Evolutionary conservation across 1,140 invertebrate genomes (phyloP).

Genomic region (Ephestia elutella): DNA sequence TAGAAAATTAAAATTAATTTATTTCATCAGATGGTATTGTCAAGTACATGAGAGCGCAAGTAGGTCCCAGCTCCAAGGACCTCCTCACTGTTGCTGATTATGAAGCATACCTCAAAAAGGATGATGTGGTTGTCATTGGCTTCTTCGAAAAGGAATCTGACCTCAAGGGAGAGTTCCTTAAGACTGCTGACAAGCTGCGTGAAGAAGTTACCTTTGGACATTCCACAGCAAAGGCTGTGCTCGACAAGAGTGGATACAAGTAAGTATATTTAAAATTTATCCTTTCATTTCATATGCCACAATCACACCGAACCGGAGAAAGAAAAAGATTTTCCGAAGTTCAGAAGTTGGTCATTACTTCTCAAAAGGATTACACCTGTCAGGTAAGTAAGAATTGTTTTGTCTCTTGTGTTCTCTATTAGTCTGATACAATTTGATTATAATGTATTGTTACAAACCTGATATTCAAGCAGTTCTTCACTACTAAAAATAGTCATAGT

Average conservation of each 20-base stretch:
- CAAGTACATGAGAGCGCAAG: conserved; percentile 96
- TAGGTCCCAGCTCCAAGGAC: conserved; percentile 95
- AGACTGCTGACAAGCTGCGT: conserved; percentile 92
- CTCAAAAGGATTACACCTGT: too few species aligned
- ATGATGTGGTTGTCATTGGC: conserved; percentile 90
- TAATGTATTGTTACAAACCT: too few species aligned
- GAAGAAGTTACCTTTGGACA: conserved; percentile 94
- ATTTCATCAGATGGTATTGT: conserved; percentile 86
- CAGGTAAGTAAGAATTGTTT: too few species aligned
- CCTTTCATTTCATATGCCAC: background rate
- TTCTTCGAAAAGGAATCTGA: conserved; percentile 88
- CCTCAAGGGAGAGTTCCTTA: conserved; percentile 87
- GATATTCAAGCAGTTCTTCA: too few species aligned
- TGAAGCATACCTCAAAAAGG: conserved; percentile 81
- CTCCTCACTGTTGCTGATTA: conserved; percentile 80
- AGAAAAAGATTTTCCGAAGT: too few species aligned
- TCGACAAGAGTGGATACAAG: conserved; percentile 86
- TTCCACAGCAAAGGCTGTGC: conserved; percentile 80
- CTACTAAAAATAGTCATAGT: too few species aligned
- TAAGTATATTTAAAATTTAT: conserved; percentile 61
- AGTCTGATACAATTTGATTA: too few species aligned
- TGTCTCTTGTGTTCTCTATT: too few species aligned
- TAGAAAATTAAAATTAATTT: background rate
- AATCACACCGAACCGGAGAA: too few species aligned
- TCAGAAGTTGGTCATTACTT: too few species aligned